Evolutionary conservation across 2,888 invertebrate genomes (phyloP), one percentile per base, ranked within the genome.

Genomic region (Podotricha telesiphe): DNA sequence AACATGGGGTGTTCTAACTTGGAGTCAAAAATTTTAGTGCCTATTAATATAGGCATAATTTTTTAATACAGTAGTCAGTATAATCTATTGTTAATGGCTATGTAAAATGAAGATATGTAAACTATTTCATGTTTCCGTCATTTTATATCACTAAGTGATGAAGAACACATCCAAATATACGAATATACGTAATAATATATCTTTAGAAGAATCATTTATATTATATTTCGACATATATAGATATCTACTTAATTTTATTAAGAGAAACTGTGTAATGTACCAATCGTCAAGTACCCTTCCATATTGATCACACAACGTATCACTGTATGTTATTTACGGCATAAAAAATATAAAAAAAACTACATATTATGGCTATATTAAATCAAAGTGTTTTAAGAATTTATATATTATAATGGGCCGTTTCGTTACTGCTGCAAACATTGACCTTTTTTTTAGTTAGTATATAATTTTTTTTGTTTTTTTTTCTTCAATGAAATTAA

Each of bases 201-300:
- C 72, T 76, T 78, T 75, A 74, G 75, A 69, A 79, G 75, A 78
- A 75, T 76, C 73, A 76, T 79, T 80, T 78, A 45, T 79, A 79
- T 80, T 84, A 83, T 81, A 86, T 83, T 85, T 66, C 34, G 34
- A 42, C 45, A 58, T 73, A 72, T 65, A 71, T 73, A 64, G 65
- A 84, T 82, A 85, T 75, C 74, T 86, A 86, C 88, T 90, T 89
- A 89, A 87, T 87, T 85, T 81, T 75, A 89, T 88, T 86, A 88
- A 88, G 87, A 88, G 80, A 80, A 78, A 77, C 28, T 78, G 74
- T 77, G 75, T 77, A 77, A 55, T 55, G 55, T 55, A 55, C 78
- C 70, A 73, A 74, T 67, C 65, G 68, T 72, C 74, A 65, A 72
- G 66, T 77, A 75, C 71, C 72, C 73, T 74, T 72, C 69, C 71